Base-by-base conservation (phyloP, 1,140 invertebrate genomes). In the Brachionus paranguensis region DNA sequence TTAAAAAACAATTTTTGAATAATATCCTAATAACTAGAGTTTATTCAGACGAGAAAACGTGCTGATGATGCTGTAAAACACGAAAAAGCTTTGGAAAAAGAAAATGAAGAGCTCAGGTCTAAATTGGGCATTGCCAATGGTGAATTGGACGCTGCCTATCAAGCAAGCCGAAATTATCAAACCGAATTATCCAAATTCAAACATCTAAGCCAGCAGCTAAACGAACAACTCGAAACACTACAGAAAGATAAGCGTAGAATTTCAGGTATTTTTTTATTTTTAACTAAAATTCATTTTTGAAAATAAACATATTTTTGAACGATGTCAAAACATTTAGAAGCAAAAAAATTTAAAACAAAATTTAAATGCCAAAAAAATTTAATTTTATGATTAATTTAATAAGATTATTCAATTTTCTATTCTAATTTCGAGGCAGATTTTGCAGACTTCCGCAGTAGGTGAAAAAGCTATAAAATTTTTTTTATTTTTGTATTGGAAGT, bases 51-150 rank as follows among this genome's bases (percentile, higher is more conserved):
- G 17, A 84, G 27, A 55, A 84, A 74, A 65, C n/a, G 70, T 37
- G 47, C 72, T 14, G 83, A 84, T 14, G 83, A 84, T 12, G 20
- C 47, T n/a, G 12, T 5, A 7, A 72, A 68, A n/a, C 45, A 45
- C 14, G 65, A 72, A 29, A 84, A 84, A 45, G 37, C 37, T 43
- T 78, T 84, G n/a, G 83, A 84, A 74, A 84, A 76, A 74, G 83
- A 84, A 45, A 43, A 37, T 53, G 68, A 74, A 33, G 83, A 84
- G 27, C n/a, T 53, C 6, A 72, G 50, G 29, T 7, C 33, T 2
- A 72, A 72, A 74, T 65, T 74, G 41, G 37, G 37, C n/a, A 27
- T 70, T 33, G 45, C 41, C 6, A 84, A 76, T 78, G 72, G 43
- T 43, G 83, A 84, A 41, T 29, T 84, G 17, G 83, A 84, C 37